phyloP scores from a whole-genome alignment of 2,113 vertebrate species.

The Elanoides forficatus region DNA sequence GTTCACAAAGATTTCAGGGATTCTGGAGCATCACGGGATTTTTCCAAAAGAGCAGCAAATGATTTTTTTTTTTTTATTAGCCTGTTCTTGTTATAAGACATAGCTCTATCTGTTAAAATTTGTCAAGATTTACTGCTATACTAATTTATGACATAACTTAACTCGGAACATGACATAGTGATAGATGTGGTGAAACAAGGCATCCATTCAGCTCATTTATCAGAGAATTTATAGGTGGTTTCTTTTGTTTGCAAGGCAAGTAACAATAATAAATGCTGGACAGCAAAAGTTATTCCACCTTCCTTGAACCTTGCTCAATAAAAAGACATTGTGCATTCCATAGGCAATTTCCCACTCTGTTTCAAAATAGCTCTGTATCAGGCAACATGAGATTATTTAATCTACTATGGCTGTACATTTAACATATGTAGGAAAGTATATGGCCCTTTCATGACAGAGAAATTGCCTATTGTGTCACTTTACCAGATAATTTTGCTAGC shows the following conservation, averaged over 20 bases:
- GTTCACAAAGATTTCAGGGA: background rate
- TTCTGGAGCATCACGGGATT: background rate
- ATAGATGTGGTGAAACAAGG: background rate
- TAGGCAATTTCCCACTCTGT: background rate
- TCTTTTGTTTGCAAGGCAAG: conserved; percentile 4
- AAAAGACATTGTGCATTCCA: background rate
- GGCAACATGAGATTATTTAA: background rate
- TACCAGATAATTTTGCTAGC: background rate
- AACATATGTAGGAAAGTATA: background rate
- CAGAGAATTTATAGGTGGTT: background rate
- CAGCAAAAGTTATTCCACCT: conserved; percentile 2
- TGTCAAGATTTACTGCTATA: background rate
- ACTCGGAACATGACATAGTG: background rate
- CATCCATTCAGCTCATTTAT: background rate
- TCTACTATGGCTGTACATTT: background rate
- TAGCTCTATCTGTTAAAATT: background rate
- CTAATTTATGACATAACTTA: background rate
- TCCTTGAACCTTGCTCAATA: background rate
- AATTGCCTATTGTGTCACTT: background rate
- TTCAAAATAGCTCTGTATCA: background rate
- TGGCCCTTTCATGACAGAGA: background rate
- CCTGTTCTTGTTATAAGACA: background rate
- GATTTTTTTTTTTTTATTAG: background rate
- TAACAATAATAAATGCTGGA: conserved; percentile 27
- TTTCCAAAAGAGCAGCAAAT: background rate